Evolutionary conservation across 1,140 invertebrate species (phyloP), one percentile per base, ranked within the genome.

Genomic region (Brevipalpus yothersi): DNA sequence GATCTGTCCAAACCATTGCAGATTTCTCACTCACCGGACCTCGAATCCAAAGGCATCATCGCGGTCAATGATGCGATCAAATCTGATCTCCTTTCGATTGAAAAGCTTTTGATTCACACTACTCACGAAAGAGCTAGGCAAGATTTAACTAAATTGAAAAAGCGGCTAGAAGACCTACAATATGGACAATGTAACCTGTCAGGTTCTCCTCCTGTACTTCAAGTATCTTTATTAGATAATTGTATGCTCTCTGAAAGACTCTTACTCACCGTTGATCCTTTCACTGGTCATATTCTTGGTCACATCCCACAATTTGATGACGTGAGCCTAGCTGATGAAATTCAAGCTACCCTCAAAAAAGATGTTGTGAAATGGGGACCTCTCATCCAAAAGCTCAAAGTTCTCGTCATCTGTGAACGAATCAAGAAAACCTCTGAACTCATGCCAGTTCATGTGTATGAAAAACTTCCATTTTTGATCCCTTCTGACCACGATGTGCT

Each of bases 391-490:
- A 15, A 65, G 53, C 42, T 67, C 56, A 85, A 82, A 66, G 86
- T 80, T 68, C 94, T 90, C 85, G 79, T 95, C 58, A 86, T 84
- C 7, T 79, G 90, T 64, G 78, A 86, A 53, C 77, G 91, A 8
- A 94, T 89, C 67, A 88, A 93, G 67, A 93, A 92, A 72, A 93
- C 90, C 0, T 73, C 94, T 2, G 89, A 95, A 67, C 87, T 92
- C 73, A 73, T 95, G 41, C 86, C 87, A 8, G 87, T 88, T 0
- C 82, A 82, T 11, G 79, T 84, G n/a, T 80, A 81, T 55, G 85
- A 90, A 68, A 78, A 80, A 62, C 74, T 95, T 58, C 87, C 89
- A 0, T 72, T 73, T 15, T 13, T 59, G 4, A 43, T 60, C 41
- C 62, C 61, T 19, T 54, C 63, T 39, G 82, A 84, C 67, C 85